Base-by-base conservation (phyloP, 2,888 invertebrate species). In the Diarsia rubi region DNA sequence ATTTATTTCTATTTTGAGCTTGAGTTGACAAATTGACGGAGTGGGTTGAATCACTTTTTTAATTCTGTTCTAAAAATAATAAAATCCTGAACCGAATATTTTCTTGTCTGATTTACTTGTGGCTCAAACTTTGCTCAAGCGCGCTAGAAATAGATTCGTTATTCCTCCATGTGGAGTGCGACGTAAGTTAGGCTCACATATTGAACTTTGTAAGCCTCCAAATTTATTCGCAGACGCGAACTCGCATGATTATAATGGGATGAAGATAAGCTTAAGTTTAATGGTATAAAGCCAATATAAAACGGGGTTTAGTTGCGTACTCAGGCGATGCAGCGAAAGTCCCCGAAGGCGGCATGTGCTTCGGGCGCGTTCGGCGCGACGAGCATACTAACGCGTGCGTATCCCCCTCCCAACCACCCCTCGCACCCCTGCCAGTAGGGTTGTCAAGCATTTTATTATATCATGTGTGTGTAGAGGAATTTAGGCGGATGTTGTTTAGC, bases 381-480 rank as follows among this genome's bases (percentile, higher is more conserved):
- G 75, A 57, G 90, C 87, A 88, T 90, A 90, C 91, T 88, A 90
- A 90, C 85, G 74, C 82, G 70, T 24, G 27, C n/a, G 66, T 47
- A 14, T 27, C 44, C 19, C 45, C 44, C 6, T 12, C 68, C 62
- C 14, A 0, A 37, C 62, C 19, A 21, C 42, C 2, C 62, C n/a
- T 14, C 14, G 14, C n/a, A 1, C 14, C 59, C n/a, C 54, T 42
- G 14, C 42, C 37, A 11, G 49, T 65, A 84, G 84, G 84, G 86
- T 27, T 83, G 76, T 14, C 57, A 59, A 75, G 52, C 63, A 77
- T 76, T 85, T 66, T 77, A 73, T 79, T 75, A 65, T 72, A 65
- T 72, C 44, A 54, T 71, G 57, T 59, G 64, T 62, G 64, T 62
- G 63, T 64, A 67, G 27, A 67, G 71, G 59, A 75, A 71, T 81